Conservation (phyloP, 2,888 invertebrate species). For the Cyrtodaria siliqua region DNA sequence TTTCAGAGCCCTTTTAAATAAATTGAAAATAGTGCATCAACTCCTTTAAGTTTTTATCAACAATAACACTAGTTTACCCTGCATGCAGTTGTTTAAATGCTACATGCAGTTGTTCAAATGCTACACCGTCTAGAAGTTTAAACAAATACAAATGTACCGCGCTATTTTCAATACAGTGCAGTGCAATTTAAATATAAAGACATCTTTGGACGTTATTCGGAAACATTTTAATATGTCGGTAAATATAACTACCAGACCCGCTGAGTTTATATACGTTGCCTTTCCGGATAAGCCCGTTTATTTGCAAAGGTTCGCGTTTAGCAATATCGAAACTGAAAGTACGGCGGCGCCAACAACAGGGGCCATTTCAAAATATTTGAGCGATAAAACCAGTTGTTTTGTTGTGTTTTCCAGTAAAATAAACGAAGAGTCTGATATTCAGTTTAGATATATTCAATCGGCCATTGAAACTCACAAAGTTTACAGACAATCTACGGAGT, state of each 20-base stretch:
- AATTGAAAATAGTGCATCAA: too few relatives aligned
- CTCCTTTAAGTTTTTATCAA: too few relatives aligned
- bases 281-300: constrained; percentile 42
- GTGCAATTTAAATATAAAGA: too few relatives aligned
- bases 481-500: constrained; percentile 33
- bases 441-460: constrained; percentile 27
- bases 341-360: constrained; percentile 25
- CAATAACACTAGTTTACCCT: too few relatives aligned
- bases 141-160: too few relatives aligned
- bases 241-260: background rate
- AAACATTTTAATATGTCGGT: constrained; percentile 1
- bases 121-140: too few relatives aligned
- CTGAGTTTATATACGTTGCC: constrained; percentile 37
- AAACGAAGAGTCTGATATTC: background rate
- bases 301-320: constrained; percentile 3
- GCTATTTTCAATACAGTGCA: too few relatives aligned
- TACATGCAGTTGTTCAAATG: too few relatives aligned
- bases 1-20: too few relatives aligned
- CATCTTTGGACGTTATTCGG: too few relatives aligned
- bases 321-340: constrained; percentile 52
- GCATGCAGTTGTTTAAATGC: too few relatives aligned
- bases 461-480: constrained; percentile 34
- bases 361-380: too few relatives aligned
- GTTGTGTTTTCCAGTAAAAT: constrained; percentile 19
- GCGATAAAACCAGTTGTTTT: constrained; percentile 11